phyloP scores from a whole-genome alignment of 2,797 vertebrate genomes.

The Onychomys leucogaster region DNA sequence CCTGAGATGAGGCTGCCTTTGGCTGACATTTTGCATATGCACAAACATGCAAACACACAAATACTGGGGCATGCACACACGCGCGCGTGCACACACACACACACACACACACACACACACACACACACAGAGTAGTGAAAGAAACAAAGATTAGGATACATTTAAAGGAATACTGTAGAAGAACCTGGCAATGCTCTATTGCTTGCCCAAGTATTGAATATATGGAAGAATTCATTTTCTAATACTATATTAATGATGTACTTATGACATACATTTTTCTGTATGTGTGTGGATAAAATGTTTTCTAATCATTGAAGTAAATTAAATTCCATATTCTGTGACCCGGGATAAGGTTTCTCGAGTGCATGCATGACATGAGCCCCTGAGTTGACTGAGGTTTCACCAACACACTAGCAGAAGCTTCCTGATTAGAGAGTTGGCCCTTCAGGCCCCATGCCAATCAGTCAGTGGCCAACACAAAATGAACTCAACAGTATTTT shows the following conservation, averaged over 20 bases:
- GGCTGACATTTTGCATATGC: background rate
- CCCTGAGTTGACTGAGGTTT: background rate
- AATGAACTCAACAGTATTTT: too few species aligned
- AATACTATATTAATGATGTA: background rate
- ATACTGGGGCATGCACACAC: background rate
- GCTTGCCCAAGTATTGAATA: background rate
- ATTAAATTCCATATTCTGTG: background rate
- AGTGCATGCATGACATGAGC: background rate
- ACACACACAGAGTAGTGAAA: too few species aligned
- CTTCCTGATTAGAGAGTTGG: conserved; percentile 7
- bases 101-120: too few species aligned
- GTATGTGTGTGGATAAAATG: background rate
- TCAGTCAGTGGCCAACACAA: background rate
- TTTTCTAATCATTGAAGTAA: conserved; percentile 47
- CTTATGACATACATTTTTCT: background rate
- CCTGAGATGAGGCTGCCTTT: background rate
- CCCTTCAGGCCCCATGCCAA: background rate
- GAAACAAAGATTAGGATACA: background rate
- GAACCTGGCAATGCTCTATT: background rate
- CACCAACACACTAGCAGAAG: background rate
- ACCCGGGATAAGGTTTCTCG: background rate
- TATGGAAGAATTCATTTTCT: background rate
- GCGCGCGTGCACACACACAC: background rate
- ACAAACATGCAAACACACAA: background rate
- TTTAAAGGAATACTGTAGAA: background rate